Base-by-base conservation (phyloP, 1,140 invertebrate species). In the Pseudoatta argentina region DNA sequence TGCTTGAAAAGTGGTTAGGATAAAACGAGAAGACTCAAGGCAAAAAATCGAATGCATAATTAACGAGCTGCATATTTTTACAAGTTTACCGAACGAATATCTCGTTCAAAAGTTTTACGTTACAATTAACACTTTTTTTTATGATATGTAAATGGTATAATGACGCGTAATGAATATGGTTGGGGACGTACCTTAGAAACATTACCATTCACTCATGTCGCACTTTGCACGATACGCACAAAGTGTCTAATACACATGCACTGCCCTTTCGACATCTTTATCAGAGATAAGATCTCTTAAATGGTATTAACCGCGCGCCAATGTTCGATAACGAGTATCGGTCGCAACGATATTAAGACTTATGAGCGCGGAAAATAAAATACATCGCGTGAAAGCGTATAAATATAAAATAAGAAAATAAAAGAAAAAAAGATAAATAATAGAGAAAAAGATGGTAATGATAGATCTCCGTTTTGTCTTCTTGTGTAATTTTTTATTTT, bases 141-240 rank as follows among this genome's bases (percentile, higher is more conserved):
- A 79, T 24, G 18, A 39, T 12, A 79, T 67, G 77, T 55, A 81
- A 69, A 39, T 27, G 61, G 18, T 24, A 21, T 61, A 64, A 64
- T 10, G 55, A 78, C 18, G 18, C 30, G 64, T 81, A 71, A 81
- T 81, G 64, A 61, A 73, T 83, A 51, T 83, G 55, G 55, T 51
- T 69, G 64, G 14, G 79, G 79, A 83, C 79, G 24, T 82, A 82
- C 27, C 12, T 34, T 71, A 44, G 34, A 82, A 72, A 59, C 39
- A 75, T 83, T 55, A 44, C 57, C 55, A 73, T 73, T 83, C 79
- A 75, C 69, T 73, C 24, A 59, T 39, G 44, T 83, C n/a, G 39
- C 39, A n/a, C 16, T 34, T 83, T 73, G 69, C 12, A 64, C 14
- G 61, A 51, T 61, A 14, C 66, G 48, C 39, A 63, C 55, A 27